phyloP scores from a whole-genome alignment of 1,140 invertebrate genomes.

The Drosophila setifemur region DNA sequence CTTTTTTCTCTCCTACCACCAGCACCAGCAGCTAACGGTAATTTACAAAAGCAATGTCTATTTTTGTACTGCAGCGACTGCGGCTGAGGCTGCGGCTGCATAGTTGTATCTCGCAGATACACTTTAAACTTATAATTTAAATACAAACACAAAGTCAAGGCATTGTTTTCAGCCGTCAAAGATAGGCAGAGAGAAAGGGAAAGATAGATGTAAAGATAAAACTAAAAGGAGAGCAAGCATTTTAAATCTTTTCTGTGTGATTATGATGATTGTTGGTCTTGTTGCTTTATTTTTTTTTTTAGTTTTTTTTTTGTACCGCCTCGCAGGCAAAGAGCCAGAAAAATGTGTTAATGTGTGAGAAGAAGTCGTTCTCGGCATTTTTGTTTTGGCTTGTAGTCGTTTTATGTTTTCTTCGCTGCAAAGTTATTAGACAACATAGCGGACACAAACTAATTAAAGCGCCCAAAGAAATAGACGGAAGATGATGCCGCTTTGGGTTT shows the following conservation, averaged over 20 bases:
- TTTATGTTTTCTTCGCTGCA: conserved; percentile 30
- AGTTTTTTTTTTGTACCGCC: conserved; percentile 12
- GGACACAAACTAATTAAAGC: conserved; percentile 75
- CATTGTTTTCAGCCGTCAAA: conserved; percentile 63
- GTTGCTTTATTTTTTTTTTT: conserved; percentile 21
- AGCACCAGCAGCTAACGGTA: conserved; percentile 64
- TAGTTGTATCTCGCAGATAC: conserved; percentile 58
- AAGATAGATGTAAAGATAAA: no score
- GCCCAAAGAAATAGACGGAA: conserved; percentile 27
- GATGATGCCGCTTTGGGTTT: conserved; percentile 38
- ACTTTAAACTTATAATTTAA: conserved; percentile 77
- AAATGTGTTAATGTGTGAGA: conserved; percentile 79
- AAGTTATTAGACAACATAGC: conserved; percentile 55
- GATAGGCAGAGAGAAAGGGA: no score
- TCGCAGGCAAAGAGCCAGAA: conserved; percentile 42
- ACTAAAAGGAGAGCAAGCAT: conserved; percentile 20
- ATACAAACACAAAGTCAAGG: conserved; percentile 76
- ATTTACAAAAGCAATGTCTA: conserved; percentile 69
- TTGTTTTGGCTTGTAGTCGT: conserved; percentile 25
- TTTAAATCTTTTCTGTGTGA: conserved; percentile 55
- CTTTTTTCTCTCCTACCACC: conserved; percentile 1
- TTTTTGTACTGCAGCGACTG: conserved; percentile 53
- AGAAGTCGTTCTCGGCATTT: conserved; percentile 41
- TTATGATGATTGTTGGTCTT: conserved; percentile 42
- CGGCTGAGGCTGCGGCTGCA: conserved; percentile 16